A percentile compares a stretch with the other conserved stretches of the same genome.
Evolutionary conservation across 2,113 vertebrate genomes (phyloP).

Genomic region (Lamprologus tigripictilis): DNA sequence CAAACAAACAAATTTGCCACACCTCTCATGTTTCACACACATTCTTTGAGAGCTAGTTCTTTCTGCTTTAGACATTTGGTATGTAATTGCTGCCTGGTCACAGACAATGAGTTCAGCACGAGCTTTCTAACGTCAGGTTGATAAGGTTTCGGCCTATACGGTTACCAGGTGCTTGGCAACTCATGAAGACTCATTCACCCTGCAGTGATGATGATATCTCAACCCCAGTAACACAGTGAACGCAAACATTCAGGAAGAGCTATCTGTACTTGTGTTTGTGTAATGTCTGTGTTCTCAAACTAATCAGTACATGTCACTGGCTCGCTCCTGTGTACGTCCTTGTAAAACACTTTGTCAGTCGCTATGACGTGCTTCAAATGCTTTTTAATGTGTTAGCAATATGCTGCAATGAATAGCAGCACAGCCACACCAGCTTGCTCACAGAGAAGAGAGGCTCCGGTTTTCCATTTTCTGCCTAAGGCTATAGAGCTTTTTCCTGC

Average conservation of each 20-base stretch:
- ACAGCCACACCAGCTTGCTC: background rate
- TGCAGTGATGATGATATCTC: slow-evolving; percentile 3
- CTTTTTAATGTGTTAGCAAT: background rate
- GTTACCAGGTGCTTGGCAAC: slow-evolving; percentile 68
- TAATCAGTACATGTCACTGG: background rate
- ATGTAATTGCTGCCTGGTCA: background rate
- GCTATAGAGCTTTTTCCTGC: background rate
- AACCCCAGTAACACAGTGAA: slow-evolving; percentile 1
- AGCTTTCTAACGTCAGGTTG: slow-evolving; percentile 14
- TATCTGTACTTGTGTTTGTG: background rate
- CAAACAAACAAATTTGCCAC: background rate
- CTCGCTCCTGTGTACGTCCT: background rate
- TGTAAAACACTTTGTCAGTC: background rate
- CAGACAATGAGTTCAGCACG: background rate
- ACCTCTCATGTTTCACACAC: background rate
- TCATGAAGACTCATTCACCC: background rate
- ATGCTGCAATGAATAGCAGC: background rate
- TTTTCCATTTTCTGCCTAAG: background rate
- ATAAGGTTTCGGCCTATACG: slow-evolving; percentile 56
- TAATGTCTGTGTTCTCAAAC: background rate
- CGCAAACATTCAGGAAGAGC: slow-evolving; percentile 29
- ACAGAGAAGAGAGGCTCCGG: background rate
- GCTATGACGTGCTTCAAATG: background rate
- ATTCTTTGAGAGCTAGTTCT: background rate
- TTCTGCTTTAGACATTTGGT: background rate